Percentiles rank a stretch among this genome's conserved stretches.
phyloP scores from a whole-genome alignment of 2,113 vertebrate species.

The Coregonus clupeaformis region DNA sequence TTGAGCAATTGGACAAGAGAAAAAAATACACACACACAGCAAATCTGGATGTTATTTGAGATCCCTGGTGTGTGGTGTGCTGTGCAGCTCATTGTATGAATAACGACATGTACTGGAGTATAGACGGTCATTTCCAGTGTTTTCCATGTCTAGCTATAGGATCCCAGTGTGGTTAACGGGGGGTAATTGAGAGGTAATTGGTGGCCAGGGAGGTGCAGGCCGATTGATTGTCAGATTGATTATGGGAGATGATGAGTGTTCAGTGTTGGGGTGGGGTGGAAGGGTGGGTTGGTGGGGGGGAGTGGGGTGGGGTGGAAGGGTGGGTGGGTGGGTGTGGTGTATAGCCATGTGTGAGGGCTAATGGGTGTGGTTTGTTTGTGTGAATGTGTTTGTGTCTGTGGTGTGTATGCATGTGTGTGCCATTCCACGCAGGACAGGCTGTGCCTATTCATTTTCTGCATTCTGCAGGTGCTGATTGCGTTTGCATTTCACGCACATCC shows the following conservation, averaged over 20 bases:
- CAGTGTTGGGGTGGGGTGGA: not conserved
- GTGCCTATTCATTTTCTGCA: not conserved
- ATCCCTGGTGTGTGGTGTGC: not conserved
- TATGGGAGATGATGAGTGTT: conserved; percentile 3
- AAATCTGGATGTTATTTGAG: not conserved
- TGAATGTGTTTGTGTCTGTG: too few relatives aligned
- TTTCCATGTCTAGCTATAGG: too few relatives aligned
- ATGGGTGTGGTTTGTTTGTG: not conserved
- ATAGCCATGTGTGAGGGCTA: too few relatives aligned
- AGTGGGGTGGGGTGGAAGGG: not conserved
- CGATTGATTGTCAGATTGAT: not conserved
- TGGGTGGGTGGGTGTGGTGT: not conserved
- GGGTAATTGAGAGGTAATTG: not conserved
- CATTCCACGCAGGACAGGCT: not conserved
- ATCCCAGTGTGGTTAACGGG: not conserved
- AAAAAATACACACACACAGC: not conserved
- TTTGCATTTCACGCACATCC: not conserved
- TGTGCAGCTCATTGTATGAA: not conserved
- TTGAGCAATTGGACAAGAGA: conserved; percentile 5
- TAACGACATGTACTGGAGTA: not conserved
- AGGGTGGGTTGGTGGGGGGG: not conserved
- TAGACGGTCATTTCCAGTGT: not conserved
- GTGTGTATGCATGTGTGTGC: not conserved
- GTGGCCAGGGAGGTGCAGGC: not conserved
- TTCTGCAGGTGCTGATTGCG: not conserved